Evolutionary conservation across 2,888 invertebrate genomes (phyloP), one percentile per base, ranked within the genome.

Genomic region (Anticlea derivata): DNA sequence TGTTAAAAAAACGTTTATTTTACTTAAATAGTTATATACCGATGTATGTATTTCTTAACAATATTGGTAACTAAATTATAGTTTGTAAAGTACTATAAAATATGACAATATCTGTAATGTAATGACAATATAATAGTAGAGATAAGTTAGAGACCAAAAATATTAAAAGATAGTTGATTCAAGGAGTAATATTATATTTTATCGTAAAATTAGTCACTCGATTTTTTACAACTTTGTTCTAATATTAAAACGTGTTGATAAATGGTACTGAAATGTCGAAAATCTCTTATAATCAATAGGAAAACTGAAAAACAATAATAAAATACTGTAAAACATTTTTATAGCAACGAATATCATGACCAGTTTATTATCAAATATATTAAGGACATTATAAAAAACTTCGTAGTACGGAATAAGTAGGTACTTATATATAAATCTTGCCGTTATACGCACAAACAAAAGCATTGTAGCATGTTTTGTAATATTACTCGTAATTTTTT

Each of bases 101-200:
- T 66, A 66, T 73, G 79, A 83, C 78, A 80, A 78, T 83, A 80
- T 64, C 58, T 29, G 26, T 12, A 75, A 68, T 67, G 65, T 73
- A 70, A 75, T 61, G 75, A 83, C 77, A 80, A 83, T 82, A 83
- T 66, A 33, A 58, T 75, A 74, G 66, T 50, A 22, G 56, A 41
- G 17, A n/a, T 75, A 76, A 74, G 60, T 70, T 78, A 78, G 73
- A 77, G 83, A 83, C 83, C 80, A 83, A 78, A 62, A 66, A 66
- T 59, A 63, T 52, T 58, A 61, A 58, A 45, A 55, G 50, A 31
- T 39, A 43, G 27, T 44, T 47, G 17, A 30, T 34, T 11, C 7
- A 55, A 41, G 10, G 47, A 55, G 41, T 33, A 41, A 50, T 43
- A 34, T 23, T 5, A 38, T 34, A 43, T 43, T 37, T 47, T 13